phyloP scores from a whole-genome alignment of 2,888 invertebrate species.

The Chymomyza caudatula region DNA sequence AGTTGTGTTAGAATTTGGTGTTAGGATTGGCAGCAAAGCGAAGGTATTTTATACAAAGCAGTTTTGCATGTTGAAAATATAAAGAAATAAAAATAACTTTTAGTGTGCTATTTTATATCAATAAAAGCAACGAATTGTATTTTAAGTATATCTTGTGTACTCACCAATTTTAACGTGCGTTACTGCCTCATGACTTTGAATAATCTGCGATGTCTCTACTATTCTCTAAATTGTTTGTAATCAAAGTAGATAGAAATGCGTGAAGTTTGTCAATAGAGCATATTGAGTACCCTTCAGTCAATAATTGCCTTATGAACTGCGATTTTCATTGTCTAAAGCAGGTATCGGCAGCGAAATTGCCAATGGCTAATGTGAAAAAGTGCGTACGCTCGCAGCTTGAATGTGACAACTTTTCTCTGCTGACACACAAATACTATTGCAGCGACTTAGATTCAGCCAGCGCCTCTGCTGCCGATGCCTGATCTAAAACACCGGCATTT shows the following conservation, averaged over 20 bases:
- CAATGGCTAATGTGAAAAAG: too few species aligned
- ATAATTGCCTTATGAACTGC: neutral
- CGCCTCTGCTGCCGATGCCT: too few species aligned
- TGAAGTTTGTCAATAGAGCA: constrained; percentile 40
- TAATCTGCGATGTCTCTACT: constrained; percentile 76
- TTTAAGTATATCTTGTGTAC: constrained; percentile 36
- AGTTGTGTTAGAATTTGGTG: constrained; percentile 40
- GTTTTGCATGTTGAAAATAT: constrained; percentile 45
- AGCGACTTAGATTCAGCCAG: too few species aligned
- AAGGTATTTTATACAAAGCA: constrained; percentile 57
- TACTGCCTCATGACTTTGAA: constrained; percentile 76
- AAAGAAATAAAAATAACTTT: constrained; percentile 48
- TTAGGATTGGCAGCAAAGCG: constrained; percentile 56
- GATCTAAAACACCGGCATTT: too few species aligned
- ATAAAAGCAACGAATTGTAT: too few species aligned
- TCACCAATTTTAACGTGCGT: constrained; percentile 78
- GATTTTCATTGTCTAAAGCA: too few species aligned
- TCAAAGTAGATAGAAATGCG: constrained; percentile 41
- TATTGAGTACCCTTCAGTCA: constrained; percentile 5
- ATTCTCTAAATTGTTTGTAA: constrained; percentile 71
- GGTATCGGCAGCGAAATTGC: too few species aligned
- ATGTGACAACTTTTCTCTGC: too few species aligned
- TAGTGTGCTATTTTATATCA: constrained; percentile 33
- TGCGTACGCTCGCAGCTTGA: too few species aligned
- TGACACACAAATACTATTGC: too few species aligned